These are phyloP conservation scores for Sternotherus odoratus DNA, from an alignment of 2,797 vertebrate species.

Conservation along the genomic window DNA sequence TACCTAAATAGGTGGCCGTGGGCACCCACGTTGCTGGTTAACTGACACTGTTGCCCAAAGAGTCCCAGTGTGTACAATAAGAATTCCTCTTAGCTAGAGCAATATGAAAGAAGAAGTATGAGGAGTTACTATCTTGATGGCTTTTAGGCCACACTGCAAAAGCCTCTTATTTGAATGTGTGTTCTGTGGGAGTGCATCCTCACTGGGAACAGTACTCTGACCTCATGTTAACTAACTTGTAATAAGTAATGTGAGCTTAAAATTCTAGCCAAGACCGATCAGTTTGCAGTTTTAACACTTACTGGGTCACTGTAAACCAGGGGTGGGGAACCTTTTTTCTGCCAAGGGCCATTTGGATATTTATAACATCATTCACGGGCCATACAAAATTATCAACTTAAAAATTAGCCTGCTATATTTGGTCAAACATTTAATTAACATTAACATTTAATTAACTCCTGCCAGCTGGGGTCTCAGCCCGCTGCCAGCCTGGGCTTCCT, in stretches of 20 bases:
- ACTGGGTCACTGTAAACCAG: background rate
- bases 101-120: slow-evolving; percentile 27
- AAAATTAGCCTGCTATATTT: too few relatives aligned
- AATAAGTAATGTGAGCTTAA: background rate
- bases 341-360: too few relatives aligned
- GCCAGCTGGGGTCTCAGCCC: too few relatives aligned
- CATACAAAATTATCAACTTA: too few relatives aligned
- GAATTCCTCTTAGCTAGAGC: slow-evolving; percentile 36
- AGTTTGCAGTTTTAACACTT: background rate
- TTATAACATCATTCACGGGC: too few relatives aligned
- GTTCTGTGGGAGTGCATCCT: background rate
- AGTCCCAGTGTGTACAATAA: background rate
- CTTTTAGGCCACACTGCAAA: slow-evolving; percentile 6
- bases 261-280: background rate
- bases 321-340: too few relatives aligned
- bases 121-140: background rate
- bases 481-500: too few relatives aligned
- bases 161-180: slow-evolving; percentile 2
- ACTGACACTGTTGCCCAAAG: background rate
- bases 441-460: too few relatives aligned
- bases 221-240: too few relatives aligned
- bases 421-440: too few relatives aligned
- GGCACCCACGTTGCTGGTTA: background rate
- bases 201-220: background rate
- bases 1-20: slow-evolving; percentile 16